phyloP scores from a whole-genome alignment of 2,888 invertebrate species.

The Tipula unca region DNA sequence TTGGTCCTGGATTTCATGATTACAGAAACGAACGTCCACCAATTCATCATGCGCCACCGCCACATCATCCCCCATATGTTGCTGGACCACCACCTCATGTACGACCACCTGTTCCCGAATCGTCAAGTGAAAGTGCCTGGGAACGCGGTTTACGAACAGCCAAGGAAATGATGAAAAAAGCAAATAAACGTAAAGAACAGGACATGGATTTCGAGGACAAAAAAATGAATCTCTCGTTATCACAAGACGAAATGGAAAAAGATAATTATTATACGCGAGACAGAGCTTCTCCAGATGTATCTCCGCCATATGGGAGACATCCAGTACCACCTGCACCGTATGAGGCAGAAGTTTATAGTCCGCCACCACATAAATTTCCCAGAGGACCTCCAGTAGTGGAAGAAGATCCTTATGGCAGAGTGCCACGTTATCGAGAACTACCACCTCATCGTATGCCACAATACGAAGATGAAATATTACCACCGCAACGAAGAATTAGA shows the following conservation, averaged over 20 bases:
- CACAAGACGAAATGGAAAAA: conserved; percentile 65
- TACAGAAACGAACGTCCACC: conserved; percentile 44
- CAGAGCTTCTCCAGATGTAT: conserved; percentile 48
- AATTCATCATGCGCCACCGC: conserved; percentile 41
- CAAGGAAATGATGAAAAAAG: conserved; percentile 88
- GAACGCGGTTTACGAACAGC: conserved; percentile 90
- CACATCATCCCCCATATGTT: conserved; percentile 38
- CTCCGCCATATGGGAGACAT: conserved; percentile 25
- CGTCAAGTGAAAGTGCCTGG: conserved; percentile 89
- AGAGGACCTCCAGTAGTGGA: conserved; percentile 37
- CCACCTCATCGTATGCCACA: conserved; percentile 50
- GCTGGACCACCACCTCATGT: conserved; percentile 32
- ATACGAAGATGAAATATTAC: conserved; percentile 43
- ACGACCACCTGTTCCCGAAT: conserved; percentile 31
- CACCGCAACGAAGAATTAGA: conserved; percentile 45
- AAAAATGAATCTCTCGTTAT: conserved; percentile 73
- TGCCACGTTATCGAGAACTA: conserved; percentile 45
- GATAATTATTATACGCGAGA: conserved; percentile 65
- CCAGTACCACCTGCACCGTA: conserved; percentile 26
- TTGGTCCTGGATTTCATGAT: conserved; percentile 40
- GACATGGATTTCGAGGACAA: conserved; percentile 95
- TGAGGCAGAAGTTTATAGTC: conserved; percentile 26
- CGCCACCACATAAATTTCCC: conserved; percentile 32
- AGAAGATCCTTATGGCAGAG: conserved; percentile 40
- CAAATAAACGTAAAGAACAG: conserved; percentile 86